Percentiles rank a stretch among this genome's conserved stretches.
phyloP scores from a whole-genome alignment of 2,797 vertebrate species.

The Macroramphosus scolopax region DNA sequence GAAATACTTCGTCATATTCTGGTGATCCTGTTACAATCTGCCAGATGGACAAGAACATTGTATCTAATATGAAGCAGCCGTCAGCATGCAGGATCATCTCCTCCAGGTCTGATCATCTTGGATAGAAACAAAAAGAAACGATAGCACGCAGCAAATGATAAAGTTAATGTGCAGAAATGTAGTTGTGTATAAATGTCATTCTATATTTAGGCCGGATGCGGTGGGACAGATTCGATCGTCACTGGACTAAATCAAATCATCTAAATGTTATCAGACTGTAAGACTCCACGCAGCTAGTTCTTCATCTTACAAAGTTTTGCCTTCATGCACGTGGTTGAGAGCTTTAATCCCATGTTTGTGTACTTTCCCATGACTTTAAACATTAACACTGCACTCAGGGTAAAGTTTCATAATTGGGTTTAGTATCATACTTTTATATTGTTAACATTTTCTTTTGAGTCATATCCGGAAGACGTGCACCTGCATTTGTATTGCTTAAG shows the following conservation, averaged over 20 bases:
- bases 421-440: no score
- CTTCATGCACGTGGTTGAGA: background rate
- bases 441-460: constrained; percentile 12
- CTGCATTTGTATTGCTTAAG: no score
- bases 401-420: no score
- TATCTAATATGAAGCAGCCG: no score
- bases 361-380: background rate
- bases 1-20: background rate
- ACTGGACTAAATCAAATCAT: no score
- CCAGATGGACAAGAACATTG: background rate
- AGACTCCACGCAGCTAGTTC: no score
- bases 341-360: background rate
- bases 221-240: background rate
- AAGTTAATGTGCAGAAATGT: background rate
- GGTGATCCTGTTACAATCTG: background rate
- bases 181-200: background rate
- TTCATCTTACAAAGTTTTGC: no score
- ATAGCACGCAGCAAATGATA: background rate
- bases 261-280: no score
- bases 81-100: no score
- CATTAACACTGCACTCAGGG: no score
- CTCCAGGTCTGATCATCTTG: no score
- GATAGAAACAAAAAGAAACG: no score
- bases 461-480: constrained; percentile 46
- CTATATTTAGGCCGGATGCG: background rate